phyloP scores from a whole-genome alignment of 2,888 invertebrate species.

The Formica aserva region DNA sequence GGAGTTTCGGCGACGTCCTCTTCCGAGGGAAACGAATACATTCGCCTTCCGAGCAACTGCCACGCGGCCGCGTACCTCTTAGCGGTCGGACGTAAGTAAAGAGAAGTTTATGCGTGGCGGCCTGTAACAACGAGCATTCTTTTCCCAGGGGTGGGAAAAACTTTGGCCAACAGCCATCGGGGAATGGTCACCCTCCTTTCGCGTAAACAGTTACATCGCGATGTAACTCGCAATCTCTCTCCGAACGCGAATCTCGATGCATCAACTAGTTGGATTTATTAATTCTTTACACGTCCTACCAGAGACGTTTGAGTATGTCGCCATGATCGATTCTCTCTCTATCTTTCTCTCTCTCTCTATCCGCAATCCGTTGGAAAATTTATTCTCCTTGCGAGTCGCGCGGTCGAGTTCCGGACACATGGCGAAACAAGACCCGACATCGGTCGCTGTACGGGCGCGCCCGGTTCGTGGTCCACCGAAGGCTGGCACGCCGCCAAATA shows the following conservation, averaged over 20 bases:
- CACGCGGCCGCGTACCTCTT: constrained; percentile 56
- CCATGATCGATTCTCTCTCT: not conserved
- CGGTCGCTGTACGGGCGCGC: constrained; percentile 24
- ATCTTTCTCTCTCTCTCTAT: not conserved
- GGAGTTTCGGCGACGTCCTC: constrained; percentile 51
- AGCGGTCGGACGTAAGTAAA: constrained; percentile 58
- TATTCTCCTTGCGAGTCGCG: constrained; percentile 35
- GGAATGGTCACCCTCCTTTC: not conserved
- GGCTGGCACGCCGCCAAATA: constrained; percentile 50
- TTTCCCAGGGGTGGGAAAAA: constrained; percentile 11
- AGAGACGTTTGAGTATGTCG: not conserved
- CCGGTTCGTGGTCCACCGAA: constrained; percentile 34
- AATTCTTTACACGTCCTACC: constrained; percentile 8
- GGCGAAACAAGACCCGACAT: constrained; percentile 46
- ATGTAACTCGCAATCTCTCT: not conserved
- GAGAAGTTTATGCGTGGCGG: constrained; percentile 67
- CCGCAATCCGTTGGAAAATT: constrained; percentile 34
- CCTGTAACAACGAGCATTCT: constrained; percentile 48
- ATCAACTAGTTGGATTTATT: not conserved
- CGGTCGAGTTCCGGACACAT: constrained; percentile 29
- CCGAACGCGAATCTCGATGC: not conserved
- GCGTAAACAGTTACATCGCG: not conserved
- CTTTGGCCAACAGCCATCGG: constrained; percentile 55
- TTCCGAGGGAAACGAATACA: constrained; percentile 57
- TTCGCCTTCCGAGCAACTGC: constrained; percentile 35